phyloP scores from a whole-genome alignment of 1,140 invertebrate genomes.

The Ceratina australensis region DNA sequence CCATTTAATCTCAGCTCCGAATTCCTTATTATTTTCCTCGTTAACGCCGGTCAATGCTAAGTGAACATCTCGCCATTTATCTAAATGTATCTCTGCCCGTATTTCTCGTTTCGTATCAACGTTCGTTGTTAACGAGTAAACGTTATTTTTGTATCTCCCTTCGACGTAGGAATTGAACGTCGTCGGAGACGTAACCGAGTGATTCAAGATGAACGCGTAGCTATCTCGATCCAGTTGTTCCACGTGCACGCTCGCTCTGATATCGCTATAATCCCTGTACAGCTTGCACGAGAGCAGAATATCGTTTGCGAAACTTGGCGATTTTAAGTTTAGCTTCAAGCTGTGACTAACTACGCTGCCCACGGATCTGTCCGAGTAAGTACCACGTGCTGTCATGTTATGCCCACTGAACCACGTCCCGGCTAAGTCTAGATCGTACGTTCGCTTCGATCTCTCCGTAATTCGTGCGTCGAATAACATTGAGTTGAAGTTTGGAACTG shows the following conservation, averaged over 20 bases:
- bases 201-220: conserved; percentile 82
- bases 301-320: conserved; percentile 84
- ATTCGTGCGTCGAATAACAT: conserved; percentile 80
- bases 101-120: conserved; percentile 78
- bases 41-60: conserved; percentile 82
- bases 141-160: conserved; percentile 82
- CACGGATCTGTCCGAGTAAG: conserved; percentile 86
- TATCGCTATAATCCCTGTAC: conserved; percentile 82
- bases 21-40: conserved; percentile 81
- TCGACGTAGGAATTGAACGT: conserved; percentile 83
- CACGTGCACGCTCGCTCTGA: conserved; percentile 80
- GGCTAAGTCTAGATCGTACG: conserved; percentile 84
- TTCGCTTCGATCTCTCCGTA: conserved; percentile 80
- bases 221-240: conserved; percentile 83
- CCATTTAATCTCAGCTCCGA: conserved; percentile 88
- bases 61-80: conserved; percentile 88
- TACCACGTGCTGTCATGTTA: conserved; percentile 83
- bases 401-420: conserved; percentile 90
- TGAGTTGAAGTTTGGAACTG: conserved; percentile 82
- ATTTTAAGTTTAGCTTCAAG: conserved; percentile 85
- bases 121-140: conserved; percentile 82
- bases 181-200: conserved; percentile 80
- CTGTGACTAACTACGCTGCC: conserved; percentile 82
- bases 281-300: conserved; percentile 82
- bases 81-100: conserved; percentile 85